A percentile compares a stretch with the other conserved stretches of the same genome.
Conservation (phyloP, 2,797 vertebrate species). For the Sebastes taczanowskii region DNA sequence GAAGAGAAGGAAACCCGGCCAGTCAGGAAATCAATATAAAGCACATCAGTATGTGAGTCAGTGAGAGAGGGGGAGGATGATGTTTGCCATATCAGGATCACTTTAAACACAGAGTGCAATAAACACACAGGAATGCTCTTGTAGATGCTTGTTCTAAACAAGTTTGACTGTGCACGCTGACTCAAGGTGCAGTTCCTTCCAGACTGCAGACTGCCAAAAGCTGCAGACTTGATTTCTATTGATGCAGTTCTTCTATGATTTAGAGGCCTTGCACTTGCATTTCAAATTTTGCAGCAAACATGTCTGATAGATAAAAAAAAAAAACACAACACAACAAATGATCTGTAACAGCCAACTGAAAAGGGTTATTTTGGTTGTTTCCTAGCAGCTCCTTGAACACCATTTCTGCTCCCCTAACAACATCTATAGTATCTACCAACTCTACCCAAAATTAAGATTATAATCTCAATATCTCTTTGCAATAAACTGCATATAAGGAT, state of each 20-base stretch:
- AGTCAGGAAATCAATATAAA: constrained; percentile 59
- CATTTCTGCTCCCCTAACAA: background rate
- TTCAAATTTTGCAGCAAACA: background rate
- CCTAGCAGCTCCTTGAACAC: background rate
- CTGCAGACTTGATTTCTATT: too few species aligned
- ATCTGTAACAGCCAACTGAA: too few species aligned
- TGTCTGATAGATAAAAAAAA: background rate
- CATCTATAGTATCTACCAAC: background rate
- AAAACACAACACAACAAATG: background rate
- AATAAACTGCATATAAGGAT: too few species aligned
- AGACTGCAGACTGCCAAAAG: background rate
- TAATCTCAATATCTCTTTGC: too few species aligned
- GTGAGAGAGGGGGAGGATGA: background rate
- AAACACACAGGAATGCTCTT: constrained; percentile 9
- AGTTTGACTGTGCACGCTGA: background rate
- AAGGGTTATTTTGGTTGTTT: too few species aligned
- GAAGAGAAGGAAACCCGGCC: constrained; percentile 15
- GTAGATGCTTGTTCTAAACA: background rate
- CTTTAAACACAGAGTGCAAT: constrained; percentile 26
- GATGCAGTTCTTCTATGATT: too few species aligned
- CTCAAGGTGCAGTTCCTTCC: too few species aligned
- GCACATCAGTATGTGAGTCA: constrained; percentile 36
- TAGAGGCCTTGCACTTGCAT: too few species aligned
- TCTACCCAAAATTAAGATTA: background rate
- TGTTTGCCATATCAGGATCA: constrained; percentile 32